These are phyloP conservation scores for Redunca redunca DNA, from an alignment of 2,113 vertebrate species.

Conservation along the genomic window DNA sequence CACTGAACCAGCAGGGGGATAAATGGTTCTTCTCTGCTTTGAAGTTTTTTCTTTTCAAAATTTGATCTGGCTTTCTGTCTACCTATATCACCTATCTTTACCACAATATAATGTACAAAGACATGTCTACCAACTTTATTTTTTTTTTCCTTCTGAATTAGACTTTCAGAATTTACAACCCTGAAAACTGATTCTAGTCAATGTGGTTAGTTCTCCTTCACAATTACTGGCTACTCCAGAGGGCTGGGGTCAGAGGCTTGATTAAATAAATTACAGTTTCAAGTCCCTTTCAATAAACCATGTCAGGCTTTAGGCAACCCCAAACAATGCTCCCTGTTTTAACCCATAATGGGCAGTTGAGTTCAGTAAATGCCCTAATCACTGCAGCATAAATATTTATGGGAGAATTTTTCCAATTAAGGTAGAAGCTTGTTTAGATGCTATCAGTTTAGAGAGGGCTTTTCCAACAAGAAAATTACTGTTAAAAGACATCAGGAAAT, in stretches of 20 bases:
- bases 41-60: not conserved
- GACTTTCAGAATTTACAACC: constrained; percentile 69
- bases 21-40: not conserved
- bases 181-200: constrained; percentile 71
- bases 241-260: constrained; percentile 81
- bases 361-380: constrained; percentile 84
- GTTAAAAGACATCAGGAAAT: constrained; percentile 87
- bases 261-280: constrained; percentile 85
- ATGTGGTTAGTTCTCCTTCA: constrained; percentile 71
- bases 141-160: constrained; percentile 51
- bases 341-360: constrained; percentile 84
- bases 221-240: constrained; percentile 77
- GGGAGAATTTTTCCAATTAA: constrained; percentile 86
- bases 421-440: constrained; percentile 85
- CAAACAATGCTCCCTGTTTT: constrained; percentile 85
- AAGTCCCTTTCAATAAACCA: constrained; percentile 81
- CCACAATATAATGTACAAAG: not conserved
- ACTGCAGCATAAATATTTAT: constrained; percentile 87
- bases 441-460: constrained; percentile 82
- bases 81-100: not conserved
- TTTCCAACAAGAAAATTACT: constrained; percentile 85
- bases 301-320: constrained; percentile 82
- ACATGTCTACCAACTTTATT: constrained; percentile 9
- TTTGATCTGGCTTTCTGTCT: not conserved
- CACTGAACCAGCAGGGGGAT: not conserved